phyloP scores from a whole-genome alignment of 2,113 vertebrate genomes.

The Pan troglodytes region DNA sequence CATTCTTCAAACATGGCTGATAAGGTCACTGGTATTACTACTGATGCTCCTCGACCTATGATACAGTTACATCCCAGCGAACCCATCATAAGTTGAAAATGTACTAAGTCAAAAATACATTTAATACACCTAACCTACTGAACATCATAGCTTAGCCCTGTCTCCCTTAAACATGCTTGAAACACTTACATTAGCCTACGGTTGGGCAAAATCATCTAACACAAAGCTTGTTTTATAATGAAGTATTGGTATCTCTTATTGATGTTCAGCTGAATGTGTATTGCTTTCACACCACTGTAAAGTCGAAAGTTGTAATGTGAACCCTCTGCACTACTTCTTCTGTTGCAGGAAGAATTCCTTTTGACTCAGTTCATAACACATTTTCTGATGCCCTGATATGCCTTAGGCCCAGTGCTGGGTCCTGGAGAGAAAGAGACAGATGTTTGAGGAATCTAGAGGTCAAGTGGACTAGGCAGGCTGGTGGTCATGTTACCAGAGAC shows the following conservation, averaged over 20 bases:
- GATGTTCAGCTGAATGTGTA: neutral
- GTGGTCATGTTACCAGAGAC: neutral
- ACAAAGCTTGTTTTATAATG: neutral
- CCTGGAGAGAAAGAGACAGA: neutral
- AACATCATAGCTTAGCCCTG: neutral
- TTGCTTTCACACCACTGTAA: neutral
- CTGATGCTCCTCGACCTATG: neutral
- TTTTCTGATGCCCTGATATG: neutral
- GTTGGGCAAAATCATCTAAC: neutral
- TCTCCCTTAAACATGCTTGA: neutral
- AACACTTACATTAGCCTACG: neutral
- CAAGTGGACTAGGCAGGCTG: neutral
- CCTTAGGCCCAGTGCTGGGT: neutral
- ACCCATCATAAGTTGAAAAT: neutral
- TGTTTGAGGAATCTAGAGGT: neutral
- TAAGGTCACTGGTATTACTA: neutral
- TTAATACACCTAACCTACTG: neutral
- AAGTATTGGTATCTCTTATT: neutral
- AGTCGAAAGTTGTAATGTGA: neutral
- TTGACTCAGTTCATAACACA: neutral
- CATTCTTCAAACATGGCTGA: slow-evolving; percentile 34
- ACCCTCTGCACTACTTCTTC: neutral
- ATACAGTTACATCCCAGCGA: neutral
- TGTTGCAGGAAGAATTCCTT: neutral
- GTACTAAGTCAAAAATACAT: neutral